Percentiles rank a stretch among this genome's conserved stretches.
Evolutionary conservation across 2,888 invertebrate genomes (phyloP).

Genomic region (Agonum fuliginosum): DNA sequence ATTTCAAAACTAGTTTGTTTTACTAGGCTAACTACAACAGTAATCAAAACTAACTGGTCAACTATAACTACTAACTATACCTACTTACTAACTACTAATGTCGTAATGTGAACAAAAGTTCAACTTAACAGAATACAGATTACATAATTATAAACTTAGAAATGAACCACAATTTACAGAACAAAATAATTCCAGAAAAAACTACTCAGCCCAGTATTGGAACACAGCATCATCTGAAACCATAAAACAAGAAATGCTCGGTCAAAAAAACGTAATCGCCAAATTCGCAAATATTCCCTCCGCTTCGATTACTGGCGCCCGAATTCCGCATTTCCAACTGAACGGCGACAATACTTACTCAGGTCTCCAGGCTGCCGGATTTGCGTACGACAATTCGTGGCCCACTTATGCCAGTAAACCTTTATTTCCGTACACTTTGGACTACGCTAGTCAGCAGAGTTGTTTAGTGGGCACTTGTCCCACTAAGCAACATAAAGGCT

Average conservation of each 20-base stretch:
- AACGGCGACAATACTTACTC: conserved; percentile 76
- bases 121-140: too few relatives aligned
- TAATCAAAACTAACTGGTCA: too few relatives aligned
- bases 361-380: conserved; percentile 74
- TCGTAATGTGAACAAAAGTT: too few relatives aligned
- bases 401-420: conserved; percentile 74
- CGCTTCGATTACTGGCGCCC: conserved; percentile 68
- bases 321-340: conserved; percentile 77
- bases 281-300: conserved; percentile 70
- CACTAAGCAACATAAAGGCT: conserved; percentile 75
- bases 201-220: conserved; percentile 68
- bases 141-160: too few relatives aligned
- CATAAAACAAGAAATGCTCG: conserved; percentile 69
- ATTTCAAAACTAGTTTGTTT: too few relatives aligned
- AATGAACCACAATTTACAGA: too few relatives aligned
- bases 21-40: too few relatives aligned
- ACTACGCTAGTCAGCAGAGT: conserved; percentile 76
- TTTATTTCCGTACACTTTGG: conserved; percentile 82
- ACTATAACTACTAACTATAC: too few relatives aligned
- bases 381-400: conserved; percentile 80
- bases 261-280: conserved; percentile 68
- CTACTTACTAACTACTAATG: too few relatives aligned
- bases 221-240: conserved; percentile 65
- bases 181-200: conserved; percentile 63
- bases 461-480: conserved; percentile 77